phyloP scores from a whole-genome alignment of 2,888 invertebrate genomes.

The Melipona bicolor region DNA sequence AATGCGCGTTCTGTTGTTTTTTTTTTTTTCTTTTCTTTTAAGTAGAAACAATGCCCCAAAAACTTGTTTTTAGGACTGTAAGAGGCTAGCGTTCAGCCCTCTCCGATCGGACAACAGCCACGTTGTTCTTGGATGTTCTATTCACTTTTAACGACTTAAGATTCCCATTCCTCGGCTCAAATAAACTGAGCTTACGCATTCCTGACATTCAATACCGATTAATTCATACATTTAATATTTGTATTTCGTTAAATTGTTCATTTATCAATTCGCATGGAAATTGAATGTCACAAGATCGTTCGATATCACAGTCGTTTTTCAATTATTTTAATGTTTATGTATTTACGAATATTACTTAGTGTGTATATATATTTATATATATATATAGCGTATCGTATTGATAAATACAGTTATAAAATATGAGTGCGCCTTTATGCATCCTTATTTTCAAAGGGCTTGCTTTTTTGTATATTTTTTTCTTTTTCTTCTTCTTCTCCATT shows the following conservation, averaged over 20 bases:
- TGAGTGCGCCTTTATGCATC: constrained; percentile 78
- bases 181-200: constrained; percentile 73
- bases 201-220: constrained; percentile 81
- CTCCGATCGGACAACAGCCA: constrained; percentile 82
- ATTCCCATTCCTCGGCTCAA: constrained; percentile 74
- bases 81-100: constrained; percentile 81
- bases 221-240: constrained; percentile 77
- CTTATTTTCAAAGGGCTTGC: constrained; percentile 69
- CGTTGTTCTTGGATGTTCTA: constrained; percentile 69
- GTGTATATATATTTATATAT: constrained; percentile 45
- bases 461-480: constrained; percentile 46
- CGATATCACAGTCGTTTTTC: constrained; percentile 84
- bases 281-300: constrained; percentile 84
- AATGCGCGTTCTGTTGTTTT: constrained; percentile 56
- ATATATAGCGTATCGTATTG: constrained; percentile 74
- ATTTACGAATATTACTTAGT: constrained; percentile 81
- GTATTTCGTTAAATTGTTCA: constrained; percentile 77
- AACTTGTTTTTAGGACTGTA: constrained; percentile 75
- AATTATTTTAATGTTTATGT: constrained; percentile 80
- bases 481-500: constrained; percentile 14
- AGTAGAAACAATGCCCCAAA: constrained; percentile 81
- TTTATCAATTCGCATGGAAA: constrained; percentile 80
- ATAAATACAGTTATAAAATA: constrained; percentile 83
- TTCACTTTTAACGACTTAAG: constrained; percentile 81
- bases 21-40: constrained; percentile 53